Evolutionary conservation across 1,140 invertebrate genomes (phyloP).

Genomic region (Atta colombica): DNA sequence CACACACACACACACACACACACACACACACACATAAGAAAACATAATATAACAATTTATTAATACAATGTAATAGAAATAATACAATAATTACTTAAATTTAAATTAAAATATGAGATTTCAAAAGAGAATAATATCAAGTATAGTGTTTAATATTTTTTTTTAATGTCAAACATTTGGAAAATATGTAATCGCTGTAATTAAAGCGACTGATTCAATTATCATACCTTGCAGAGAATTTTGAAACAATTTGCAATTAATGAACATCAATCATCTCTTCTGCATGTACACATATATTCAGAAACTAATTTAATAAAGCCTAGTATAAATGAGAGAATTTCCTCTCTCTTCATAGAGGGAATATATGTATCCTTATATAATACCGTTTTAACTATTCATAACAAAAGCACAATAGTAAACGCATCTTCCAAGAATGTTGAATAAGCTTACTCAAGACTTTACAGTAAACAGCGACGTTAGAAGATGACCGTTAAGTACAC

Average conservation of each 20-base stretch:
- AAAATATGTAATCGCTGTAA: background rate
- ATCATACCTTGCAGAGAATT: background rate
- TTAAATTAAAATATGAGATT: too few relatives aligned
- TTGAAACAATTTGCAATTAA: background rate
- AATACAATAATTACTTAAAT: background rate
- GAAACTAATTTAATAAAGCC: constrained; percentile 20
- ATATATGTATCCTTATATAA: constrained; percentile 20
- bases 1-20: too few relatives aligned
- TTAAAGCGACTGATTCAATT: constrained; percentile 24
- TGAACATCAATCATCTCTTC: constrained; percentile 1
- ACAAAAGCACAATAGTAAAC: constrained; percentile 19
- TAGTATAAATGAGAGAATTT: background rate
- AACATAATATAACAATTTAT: background rate
- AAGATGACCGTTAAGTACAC: background rate
- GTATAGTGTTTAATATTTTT: background rate
- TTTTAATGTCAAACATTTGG: background rate
- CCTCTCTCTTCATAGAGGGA: background rate
- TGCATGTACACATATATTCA: background rate
- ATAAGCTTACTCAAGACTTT: constrained; percentile 7
- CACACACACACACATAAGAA: too few relatives aligned
- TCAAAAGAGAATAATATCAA: background rate
- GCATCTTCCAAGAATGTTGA: background rate
- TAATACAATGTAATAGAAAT: too few relatives aligned
- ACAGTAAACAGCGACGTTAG: constrained; percentile 6
- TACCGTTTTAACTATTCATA: background rate